Conservation (phyloP, 2,113 vertebrate genomes). For the Vimba vimba region DNA sequence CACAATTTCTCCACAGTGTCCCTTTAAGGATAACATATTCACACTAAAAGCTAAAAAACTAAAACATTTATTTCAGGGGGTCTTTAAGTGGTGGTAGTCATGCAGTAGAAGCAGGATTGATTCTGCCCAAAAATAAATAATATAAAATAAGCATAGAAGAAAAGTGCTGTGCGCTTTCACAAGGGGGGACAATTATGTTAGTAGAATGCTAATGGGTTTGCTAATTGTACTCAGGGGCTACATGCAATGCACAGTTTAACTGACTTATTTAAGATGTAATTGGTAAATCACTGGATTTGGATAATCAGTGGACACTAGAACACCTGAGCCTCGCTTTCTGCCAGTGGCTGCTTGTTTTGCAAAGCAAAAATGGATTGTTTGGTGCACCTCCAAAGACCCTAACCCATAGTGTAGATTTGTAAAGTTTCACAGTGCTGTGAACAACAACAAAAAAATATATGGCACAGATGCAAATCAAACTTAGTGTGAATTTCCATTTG, state of each 20-base stretch:
- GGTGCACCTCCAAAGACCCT: background rate
- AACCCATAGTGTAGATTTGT: background rate
- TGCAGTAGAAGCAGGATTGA: background rate
- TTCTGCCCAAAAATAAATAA: background rate
- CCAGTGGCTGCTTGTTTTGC: constrained; percentile 39
- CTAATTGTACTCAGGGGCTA: constrained; percentile 50
- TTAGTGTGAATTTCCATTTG: too few species aligned
- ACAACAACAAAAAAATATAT: background rate
- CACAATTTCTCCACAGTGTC: too few species aligned
- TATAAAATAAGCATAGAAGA: background rate
- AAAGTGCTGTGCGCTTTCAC: background rate
- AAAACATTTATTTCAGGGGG: too few species aligned
- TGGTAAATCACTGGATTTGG: constrained; percentile 42
- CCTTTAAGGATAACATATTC: too few species aligned
- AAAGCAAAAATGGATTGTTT: constrained; percentile 7
- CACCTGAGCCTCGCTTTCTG: constrained; percentile 53
- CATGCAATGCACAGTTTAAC: constrained; percentile 46
- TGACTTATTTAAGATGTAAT: constrained; percentile 51
- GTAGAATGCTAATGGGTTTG: constrained; percentile 39
- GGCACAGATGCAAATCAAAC: background rate
- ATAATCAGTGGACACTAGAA: constrained; percentile 33
- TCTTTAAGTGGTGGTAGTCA: background rate
- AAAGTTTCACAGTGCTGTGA: background rate
- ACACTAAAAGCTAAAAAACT: too few species aligned
- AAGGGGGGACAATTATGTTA: constrained; percentile 40